phyloP scores from a whole-genome alignment of 1,140 invertebrate species.

The Anthonomus grandis region DNA sequence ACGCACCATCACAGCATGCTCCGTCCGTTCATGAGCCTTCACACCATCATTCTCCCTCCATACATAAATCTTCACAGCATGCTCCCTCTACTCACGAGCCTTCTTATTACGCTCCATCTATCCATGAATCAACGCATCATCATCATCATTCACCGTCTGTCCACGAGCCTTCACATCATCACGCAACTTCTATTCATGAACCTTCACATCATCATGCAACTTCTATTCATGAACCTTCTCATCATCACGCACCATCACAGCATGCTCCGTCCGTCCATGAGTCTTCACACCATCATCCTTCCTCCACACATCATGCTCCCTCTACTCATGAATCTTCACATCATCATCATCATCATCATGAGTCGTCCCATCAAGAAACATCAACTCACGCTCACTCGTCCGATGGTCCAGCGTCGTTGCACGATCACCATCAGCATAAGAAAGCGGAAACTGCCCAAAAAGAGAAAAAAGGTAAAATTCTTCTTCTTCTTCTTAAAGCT shows the following conservation, averaged over 20 bases:
- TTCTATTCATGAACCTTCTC: neutral
- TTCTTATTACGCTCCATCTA: neutral
- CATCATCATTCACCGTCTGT: neutral
- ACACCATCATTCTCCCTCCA: neutral
- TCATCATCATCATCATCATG: slow-evolving; percentile 1
- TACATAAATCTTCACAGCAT: too few relatives aligned
- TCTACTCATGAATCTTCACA: neutral
- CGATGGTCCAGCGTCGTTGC: neutral
- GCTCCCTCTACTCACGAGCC: neutral
- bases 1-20: neutral
- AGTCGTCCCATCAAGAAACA: neutral
- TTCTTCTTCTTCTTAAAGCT: too few relatives aligned
- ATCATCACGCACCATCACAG: neutral
- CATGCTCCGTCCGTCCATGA: neutral
- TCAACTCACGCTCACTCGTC: neutral
- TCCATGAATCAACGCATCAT: neutral
- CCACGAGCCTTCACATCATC: neutral
- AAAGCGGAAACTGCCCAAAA: too few relatives aligned
- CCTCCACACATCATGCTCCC: neutral
- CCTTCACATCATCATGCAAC: neutral
- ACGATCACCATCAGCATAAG: too few relatives aligned
- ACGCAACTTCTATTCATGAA: neutral
- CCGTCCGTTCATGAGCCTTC: neutral
- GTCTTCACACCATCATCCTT: neutral
- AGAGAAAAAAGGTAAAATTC: too few relatives aligned